phyloP scores from a whole-genome alignment of 2,888 invertebrate species.

The Pomacea canaliculata region DNA sequence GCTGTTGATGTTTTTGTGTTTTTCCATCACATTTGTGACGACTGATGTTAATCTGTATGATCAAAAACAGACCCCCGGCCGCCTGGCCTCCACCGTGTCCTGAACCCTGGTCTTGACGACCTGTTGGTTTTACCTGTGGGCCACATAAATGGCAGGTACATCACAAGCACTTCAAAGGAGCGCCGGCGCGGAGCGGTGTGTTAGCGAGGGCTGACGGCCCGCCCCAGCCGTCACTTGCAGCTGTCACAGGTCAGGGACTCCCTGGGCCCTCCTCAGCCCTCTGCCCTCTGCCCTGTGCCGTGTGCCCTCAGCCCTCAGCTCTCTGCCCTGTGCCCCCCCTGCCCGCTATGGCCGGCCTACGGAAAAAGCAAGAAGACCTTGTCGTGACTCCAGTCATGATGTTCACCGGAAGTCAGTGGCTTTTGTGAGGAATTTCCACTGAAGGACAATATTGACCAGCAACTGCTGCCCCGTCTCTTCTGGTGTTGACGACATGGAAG shows the following conservation, averaged over 20 bases:
- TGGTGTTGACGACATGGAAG: too few species aligned
- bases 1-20: too few species aligned
- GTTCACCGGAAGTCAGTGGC: background rate
- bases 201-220: background rate
- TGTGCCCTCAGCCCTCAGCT: too few species aligned
- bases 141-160: conserved; percentile 1
- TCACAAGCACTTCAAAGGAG: conserved; percentile 4
- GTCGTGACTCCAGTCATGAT: background rate
- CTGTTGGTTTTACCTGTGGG: background rate
- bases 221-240: background rate
- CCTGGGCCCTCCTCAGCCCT: too few species aligned
- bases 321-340: background rate
- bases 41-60: too few species aligned
- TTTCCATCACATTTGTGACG: too few species aligned
- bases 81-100: background rate
- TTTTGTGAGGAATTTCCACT: background rate
- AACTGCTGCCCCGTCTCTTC: too few species aligned
- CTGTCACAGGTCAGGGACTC: background rate
- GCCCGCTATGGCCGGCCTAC: too few species aligned
- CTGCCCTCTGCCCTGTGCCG: background rate
- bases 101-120: background rate
- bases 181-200: conserved; percentile 1
- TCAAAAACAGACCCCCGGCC: background rate
- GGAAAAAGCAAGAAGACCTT: background rate
- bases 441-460: conserved; percentile 1